phyloP scores from a whole-genome alignment of 2,888 invertebrate genomes.

The Gandaritis pyraliata region DNA sequence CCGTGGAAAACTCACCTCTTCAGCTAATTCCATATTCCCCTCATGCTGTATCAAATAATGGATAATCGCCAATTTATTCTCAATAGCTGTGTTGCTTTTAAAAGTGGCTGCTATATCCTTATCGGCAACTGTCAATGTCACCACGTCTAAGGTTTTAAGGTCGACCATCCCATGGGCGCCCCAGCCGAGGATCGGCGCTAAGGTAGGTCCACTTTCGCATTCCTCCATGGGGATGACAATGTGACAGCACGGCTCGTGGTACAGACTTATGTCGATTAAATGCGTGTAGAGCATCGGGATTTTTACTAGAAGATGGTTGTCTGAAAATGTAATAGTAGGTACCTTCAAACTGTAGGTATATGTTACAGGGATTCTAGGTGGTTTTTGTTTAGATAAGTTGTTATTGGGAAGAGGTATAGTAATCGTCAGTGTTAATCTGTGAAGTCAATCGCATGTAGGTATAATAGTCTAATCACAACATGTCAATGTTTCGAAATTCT shows the following conservation, averaged over 20 bases:
- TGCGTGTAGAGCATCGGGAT: constrained; percentile 94
- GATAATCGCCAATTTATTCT: constrained; percentile 91
- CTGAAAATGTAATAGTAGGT: constrained; percentile 71
- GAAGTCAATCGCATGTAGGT: too few relatives aligned
- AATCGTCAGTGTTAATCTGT: too few relatives aligned
- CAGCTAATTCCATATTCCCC: constrained; percentile 89
- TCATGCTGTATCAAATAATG: constrained; percentile 93
- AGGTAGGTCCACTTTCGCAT: constrained; percentile 83
- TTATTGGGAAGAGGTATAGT: too few relatives aligned
- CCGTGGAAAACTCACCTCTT: constrained; percentile 83
- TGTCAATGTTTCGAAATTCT: too few relatives aligned
- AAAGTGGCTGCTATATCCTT: constrained; percentile 88
- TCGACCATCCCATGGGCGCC: constrained; percentile 85
- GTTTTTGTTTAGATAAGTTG: too few relatives aligned
- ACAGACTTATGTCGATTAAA: constrained; percentile 91
- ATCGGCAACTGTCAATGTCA: constrained; percentile 87
- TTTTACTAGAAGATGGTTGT: constrained; percentile 92
- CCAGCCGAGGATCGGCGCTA: constrained; percentile 87
- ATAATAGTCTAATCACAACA: too few relatives aligned
- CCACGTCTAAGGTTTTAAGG: constrained; percentile 88
- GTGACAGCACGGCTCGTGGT: constrained; percentile 93
- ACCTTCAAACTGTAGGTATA: too few relatives aligned
- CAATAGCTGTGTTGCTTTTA: constrained; percentile 86
- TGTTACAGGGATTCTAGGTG: too few relatives aligned
- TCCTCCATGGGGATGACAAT: constrained; percentile 87